Conservation (phyloP, 2,797 vertebrate genomes). For the Melanotaenia pygmaea region DNA sequence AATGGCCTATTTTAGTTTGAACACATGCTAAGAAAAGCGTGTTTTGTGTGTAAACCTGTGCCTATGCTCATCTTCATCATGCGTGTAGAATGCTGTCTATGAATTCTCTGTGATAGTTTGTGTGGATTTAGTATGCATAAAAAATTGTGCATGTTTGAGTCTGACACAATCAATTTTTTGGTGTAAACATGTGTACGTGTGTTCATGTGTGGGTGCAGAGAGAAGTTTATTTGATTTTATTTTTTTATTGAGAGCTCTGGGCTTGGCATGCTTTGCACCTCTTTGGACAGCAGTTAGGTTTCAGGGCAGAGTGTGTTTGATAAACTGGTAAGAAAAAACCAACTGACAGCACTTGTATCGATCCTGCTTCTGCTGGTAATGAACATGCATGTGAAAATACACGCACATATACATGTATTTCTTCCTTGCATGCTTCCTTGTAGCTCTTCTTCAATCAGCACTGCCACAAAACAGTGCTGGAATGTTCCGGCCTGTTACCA, state of each 20-base stretch:
- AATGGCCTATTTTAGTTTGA: slow-evolving; percentile 81
- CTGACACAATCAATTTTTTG: slow-evolving; percentile 14
- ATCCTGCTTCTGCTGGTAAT: slow-evolving; percentile 26
- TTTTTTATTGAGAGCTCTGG: neutral
- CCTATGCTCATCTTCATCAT: slow-evolving; percentile 26
- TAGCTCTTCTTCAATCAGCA: slow-evolving; percentile 76
- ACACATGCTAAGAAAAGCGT: slow-evolving; percentile 65
- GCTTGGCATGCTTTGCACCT: slow-evolving; percentile 6
- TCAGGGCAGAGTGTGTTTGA: neutral
- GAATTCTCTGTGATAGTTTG: slow-evolving; percentile 15
- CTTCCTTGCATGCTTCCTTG: slow-evolving; percentile 9
- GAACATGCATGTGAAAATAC: slow-evolving; percentile 29
- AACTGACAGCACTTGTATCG: slow-evolving; percentile 22
- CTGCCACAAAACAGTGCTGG: slow-evolving; percentile 77
- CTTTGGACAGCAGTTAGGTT: slow-evolving; percentile 2
- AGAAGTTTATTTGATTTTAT: neutral
- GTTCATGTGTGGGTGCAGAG: neutral
- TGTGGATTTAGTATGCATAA: slow-evolving; percentile 1
- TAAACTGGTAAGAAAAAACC: slow-evolving; percentile 15
- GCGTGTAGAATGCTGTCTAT: slow-evolving; percentile 22
- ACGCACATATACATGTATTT: slow-evolving; percentile 34
- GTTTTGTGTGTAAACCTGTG: slow-evolving; percentile 39
- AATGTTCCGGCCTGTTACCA: slow-evolving; percentile 82
- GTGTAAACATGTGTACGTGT: neutral
- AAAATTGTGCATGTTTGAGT: slow-evolving; percentile 3